A percentile compares a stretch with the other conserved stretches of the same genome.
Conservation (phyloP, 92 coral and sea anemone genomes). For the Zoanthus sociatus region DNA sequence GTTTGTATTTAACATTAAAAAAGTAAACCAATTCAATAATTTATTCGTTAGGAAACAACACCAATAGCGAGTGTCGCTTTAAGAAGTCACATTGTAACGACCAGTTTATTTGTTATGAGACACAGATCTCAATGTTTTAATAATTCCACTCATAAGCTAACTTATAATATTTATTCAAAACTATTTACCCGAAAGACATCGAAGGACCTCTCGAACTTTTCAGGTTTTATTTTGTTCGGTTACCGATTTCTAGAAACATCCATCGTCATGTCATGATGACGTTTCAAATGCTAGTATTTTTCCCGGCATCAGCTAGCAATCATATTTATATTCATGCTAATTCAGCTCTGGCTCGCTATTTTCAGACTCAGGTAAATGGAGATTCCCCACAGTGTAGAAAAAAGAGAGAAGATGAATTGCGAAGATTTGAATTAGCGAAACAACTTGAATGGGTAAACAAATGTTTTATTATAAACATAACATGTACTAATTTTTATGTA, state of each 20-base stretch:
- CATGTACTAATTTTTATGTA: not conserved
- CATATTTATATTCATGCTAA: constrained; percentile 1
- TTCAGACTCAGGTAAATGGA: constrained; percentile 45
- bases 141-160: constrained; percentile 6
- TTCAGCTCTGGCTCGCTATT: not conserved
- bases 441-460: constrained; percentile 81
- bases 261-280: constrained; percentile 11
- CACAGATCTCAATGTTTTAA: not conserved
- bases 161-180: constrained; percentile 23
- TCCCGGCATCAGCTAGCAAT: constrained; percentile 3
- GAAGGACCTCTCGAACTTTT: not conserved
- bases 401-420: constrained; percentile 66
- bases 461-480: not conserved
- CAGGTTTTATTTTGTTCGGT: not conserved
- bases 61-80: not conserved
- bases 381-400: constrained; percentile 64
- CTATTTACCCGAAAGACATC: not conserved
- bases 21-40: not conserved
- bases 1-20: not conserved
- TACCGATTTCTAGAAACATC: constrained; percentile 8
- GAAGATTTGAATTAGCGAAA: constrained; percentile 75
- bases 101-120: not conserved
- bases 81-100: constrained; percentile 26
- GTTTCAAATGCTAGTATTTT: not conserved
- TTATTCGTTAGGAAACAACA: not conserved